Evolutionary conservation across 53 echinoderm and acorn worm species (phyloP).

Genomic region (Echinometra lucunter): DNA sequence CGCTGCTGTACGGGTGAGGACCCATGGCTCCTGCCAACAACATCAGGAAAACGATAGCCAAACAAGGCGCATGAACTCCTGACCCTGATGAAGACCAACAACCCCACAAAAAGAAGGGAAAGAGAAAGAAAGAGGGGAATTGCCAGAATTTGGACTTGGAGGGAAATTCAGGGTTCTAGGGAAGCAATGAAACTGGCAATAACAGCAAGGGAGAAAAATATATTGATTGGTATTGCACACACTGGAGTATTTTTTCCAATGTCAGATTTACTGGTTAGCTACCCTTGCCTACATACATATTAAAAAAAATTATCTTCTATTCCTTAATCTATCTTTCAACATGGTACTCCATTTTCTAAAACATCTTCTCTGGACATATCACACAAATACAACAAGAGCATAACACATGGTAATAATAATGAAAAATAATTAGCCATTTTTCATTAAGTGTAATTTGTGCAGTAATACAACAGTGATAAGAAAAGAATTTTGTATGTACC

Average conservation of each 20-base stretch:
- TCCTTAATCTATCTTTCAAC: background rate
- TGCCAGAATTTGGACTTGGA: background rate
- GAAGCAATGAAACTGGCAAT: constrained; percentile 18
- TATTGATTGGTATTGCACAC: background rate
- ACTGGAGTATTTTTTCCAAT: background rate
- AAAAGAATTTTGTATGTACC: too few relatives aligned
- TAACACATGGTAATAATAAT: too few relatives aligned
- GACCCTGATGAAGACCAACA: constrained; percentile 51
- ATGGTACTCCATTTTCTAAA: too few relatives aligned
- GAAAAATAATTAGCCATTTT: too few relatives aligned
- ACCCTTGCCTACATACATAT: background rate
- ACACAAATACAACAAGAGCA: too few relatives aligned
- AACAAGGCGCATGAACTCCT: constrained; percentile 65
- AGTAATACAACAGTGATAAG: too few relatives aligned
- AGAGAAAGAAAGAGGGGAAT: background rate
- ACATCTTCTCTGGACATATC: too few relatives aligned
- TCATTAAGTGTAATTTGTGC: too few relatives aligned
- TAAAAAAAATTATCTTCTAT: background rate
- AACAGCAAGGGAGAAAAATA: background rate
- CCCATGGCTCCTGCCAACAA: constrained; percentile 45
- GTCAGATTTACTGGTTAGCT: background rate
- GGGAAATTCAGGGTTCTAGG: background rate
- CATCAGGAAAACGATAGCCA: constrained; percentile 69
- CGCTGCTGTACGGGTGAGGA: constrained; percentile 20
- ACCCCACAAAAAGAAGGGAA: background rate